Base-by-base conservation (phyloP, 2,113 vertebrate species). In the Oryzias javanicus region DNA sequence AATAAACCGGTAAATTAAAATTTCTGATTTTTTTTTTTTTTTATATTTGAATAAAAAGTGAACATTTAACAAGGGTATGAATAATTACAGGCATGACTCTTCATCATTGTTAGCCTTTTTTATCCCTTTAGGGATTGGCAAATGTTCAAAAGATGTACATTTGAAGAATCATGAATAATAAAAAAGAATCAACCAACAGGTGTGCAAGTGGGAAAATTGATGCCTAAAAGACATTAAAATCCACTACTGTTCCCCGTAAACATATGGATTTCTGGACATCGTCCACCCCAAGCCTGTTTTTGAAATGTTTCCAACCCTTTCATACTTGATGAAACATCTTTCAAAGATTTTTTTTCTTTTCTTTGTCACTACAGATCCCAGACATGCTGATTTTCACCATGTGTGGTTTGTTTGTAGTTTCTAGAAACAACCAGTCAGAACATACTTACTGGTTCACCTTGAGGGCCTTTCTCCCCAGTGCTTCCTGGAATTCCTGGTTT, bases 391-490 rank as follows among this genome's bases (percentile, higher is more conserved):
- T 41, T 49, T 52, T 55, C 14, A 67, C 16, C 59, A 27, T 27
- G 29, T 40, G 60, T 2, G 8, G 14, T 49, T 29, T 53, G 41
- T 44, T 40, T 27, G 13, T 4, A 48, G 49, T 60, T 60, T 64
- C 45, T 60, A 44, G 18, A 67, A 72, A 65, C 8, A 49, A 72
- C 12, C 18, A 51, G 22, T 2, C 10, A 27, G 4, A 12, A 44
- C 8, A 19, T 60, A 95, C 96, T 94, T 91, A 98, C 96, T 75
- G 91, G 88, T 79, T 95, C 92, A 77, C 96, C 96, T 2, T 86
- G 74, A 60, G 89, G 87, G 58, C 96, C 96, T 15, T 52, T 88
- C 55, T 95, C 95, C 72, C 96, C 96, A 8, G 67, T 25, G 82
- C 79, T 89, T 72, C 96, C 96, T 0, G 92, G 79, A 55, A 72